Base-by-base conservation (phyloP, 2,888 invertebrate species). In the Loripinus fragilis region DNA sequence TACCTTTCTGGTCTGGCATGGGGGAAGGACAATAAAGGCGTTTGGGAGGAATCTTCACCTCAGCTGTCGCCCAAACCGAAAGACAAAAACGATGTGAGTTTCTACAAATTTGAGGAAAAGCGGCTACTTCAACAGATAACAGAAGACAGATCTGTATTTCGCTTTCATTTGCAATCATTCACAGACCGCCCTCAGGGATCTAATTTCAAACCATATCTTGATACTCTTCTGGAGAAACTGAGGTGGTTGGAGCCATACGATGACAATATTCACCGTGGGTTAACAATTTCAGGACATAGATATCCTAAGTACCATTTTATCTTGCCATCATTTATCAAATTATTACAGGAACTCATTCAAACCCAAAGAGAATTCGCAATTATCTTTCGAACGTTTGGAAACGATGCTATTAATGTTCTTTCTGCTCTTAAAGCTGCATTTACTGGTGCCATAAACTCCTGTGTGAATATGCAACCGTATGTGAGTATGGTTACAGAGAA, bases 51-150 rank as follows among this genome's bases (percentile, higher is more conserved):
- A 7, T 71, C 77, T 3, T 60, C 23, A 15, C 67, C 66, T 2
- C 73, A 75, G 10, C 66, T 79, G 12, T 81, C 84, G 0, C 12
- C 20, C 20, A 55, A 33, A 28, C 55, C 71, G 10, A 74, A 73
- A 0, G 74, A 79, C 0, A 42, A 42, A 8, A 72, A 60, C 38
- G 41, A 76, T 25, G 84, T 81, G 8, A 84, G 81, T 66, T 84
- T 80, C 42, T 84, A 84, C 60, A 84, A 81, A 64, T 81, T 75
- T 50, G 81, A 84, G 64, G 81, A 84, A 50, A 77, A 67, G 52
- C 55, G 77, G 23, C 50, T 84, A 15, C 38, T 73, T 10, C 71
- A 48, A 7, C 71, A 79, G 1, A 35, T 74, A 20, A 66, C 74
- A 3, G 41, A 68, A 38, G 81, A 84, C 41, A 60, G 79, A 1